phyloP scores from a whole-genome alignment of 2,888 invertebrate genomes.

The Artemia sinica region DNA sequence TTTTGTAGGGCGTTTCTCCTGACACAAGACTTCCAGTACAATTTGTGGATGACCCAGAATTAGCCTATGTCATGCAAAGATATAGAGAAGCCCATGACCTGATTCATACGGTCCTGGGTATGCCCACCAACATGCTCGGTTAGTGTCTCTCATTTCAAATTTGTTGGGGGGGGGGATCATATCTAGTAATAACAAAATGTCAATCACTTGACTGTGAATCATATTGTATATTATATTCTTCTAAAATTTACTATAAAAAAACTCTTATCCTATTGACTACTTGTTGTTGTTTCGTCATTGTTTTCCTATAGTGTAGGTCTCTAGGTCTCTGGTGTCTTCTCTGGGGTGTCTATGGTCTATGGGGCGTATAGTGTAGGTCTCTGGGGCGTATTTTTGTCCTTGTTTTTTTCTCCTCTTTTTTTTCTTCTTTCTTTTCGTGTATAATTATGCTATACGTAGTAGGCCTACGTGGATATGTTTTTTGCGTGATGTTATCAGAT shows the following conservation, averaged over 20 bases:
- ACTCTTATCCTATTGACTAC: too few relatives aligned
- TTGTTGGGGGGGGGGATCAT: constrained; percentile 69
- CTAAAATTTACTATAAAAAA: not conserved
- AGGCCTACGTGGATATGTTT: too few relatives aligned
- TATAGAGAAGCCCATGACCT: constrained; percentile 95
- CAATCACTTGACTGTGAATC: not conserved
- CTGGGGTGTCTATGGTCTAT: too few relatives aligned
- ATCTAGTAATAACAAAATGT: not conserved
- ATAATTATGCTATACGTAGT: too few relatives aligned
- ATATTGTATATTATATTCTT: constrained; percentile 16
- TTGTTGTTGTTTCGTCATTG: too few relatives aligned
- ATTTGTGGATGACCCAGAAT: constrained; percentile 69
- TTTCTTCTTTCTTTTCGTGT: too few relatives aligned
- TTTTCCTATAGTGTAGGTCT: too few relatives aligned
- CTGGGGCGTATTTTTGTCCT: too few relatives aligned
- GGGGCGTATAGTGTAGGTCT: too few relatives aligned
- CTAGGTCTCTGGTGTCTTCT: too few relatives aligned
- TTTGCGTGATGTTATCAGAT: too few relatives aligned
- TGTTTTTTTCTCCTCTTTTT: too few relatives aligned
- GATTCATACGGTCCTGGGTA: constrained; percentile 69
- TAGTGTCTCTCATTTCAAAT: constrained; percentile 32
- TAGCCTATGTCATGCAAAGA: constrained; percentile 90
- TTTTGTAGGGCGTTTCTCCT: constrained; percentile 59
- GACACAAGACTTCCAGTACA: constrained; percentile 76
- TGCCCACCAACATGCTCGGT: constrained; percentile 84